A percentile compares a stretch with the other conserved stretches of the same genome.
These are phyloP conservation scores for Ptilodon capucinus DNA, from an alignment of 2,888 invertebrate genomes.

Conservation along the genomic window DNA sequence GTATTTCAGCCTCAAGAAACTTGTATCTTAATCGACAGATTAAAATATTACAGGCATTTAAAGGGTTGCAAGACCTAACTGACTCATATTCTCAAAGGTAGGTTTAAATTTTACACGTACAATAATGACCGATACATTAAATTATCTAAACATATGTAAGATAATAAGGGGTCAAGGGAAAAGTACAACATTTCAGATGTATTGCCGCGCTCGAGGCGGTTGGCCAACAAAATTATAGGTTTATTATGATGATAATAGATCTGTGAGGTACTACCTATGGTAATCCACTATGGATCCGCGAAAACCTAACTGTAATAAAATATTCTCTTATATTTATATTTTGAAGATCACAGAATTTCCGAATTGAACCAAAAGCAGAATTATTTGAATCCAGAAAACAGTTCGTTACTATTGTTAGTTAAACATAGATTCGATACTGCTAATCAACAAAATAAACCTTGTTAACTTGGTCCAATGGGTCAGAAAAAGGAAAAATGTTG, in stretches of 20 bases:
- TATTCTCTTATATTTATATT: too few relatives aligned
- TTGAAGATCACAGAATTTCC: too few relatives aligned
- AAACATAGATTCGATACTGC: not conserved
- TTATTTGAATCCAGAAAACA: too few relatives aligned
- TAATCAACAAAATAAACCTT: constrained; percentile 7
- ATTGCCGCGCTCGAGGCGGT: not conserved
- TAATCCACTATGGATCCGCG: too few relatives aligned
- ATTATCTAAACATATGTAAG: not conserved
- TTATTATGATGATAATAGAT: not conserved
- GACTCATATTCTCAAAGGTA: too few relatives aligned
- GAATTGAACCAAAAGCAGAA: too few relatives aligned
- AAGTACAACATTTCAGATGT: not conserved
- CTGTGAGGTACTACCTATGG: too few relatives aligned
- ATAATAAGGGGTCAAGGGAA: not conserved
- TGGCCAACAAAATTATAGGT: not conserved
- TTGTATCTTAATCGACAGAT: not conserved
- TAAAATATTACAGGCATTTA: too few relatives aligned
- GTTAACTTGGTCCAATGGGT: constrained; percentile 30
- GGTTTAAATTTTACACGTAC: too few relatives aligned
- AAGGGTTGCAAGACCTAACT: too few relatives aligned
- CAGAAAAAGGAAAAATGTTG: constrained; percentile 31
- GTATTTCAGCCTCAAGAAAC: not conserved
- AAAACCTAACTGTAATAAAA: too few relatives aligned
- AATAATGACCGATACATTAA: too few relatives aligned
- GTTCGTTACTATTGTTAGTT: not conserved